A percentile compares a stretch with the other conserved stretches of the same genome.
These are phyloP conservation scores for Leptoteleia sp. DNA, from an alignment of 1,140 invertebrate genomes.

Conservation along the genomic window DNA sequence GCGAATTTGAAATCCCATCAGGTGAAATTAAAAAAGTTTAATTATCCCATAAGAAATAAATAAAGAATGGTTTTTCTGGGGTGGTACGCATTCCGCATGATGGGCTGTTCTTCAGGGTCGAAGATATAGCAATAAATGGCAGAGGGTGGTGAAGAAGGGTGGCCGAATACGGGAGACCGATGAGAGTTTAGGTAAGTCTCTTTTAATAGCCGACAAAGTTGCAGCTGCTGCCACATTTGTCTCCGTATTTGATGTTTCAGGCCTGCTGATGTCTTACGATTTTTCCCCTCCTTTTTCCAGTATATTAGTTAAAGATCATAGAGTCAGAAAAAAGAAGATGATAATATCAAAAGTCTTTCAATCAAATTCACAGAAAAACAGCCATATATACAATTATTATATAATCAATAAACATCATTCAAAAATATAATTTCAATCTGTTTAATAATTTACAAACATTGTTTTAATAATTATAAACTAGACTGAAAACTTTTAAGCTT, in stretches of 20 bases:
- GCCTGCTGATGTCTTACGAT: constrained; percentile 33
- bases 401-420: too few species aligned
- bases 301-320: constrained; percentile 12
- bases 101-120: constrained; percentile 13
- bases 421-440: too few species aligned
- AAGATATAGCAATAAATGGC: constrained; percentile 38
- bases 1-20: too few species aligned
- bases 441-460: too few species aligned
- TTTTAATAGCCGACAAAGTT: constrained; percentile 68
- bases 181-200: constrained; percentile 67
- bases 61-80: not conserved
- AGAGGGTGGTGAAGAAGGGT: constrained; percentile 52
- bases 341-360: constrained; percentile 1
- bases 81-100: too few species aligned
- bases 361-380: not conserved
- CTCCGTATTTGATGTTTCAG: constrained; percentile 61
- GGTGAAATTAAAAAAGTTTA: too few species aligned
- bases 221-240: constrained; percentile 66
- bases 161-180: constrained; percentile 26
- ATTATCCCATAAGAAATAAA: not conserved
- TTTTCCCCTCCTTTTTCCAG: constrained; percentile 1
- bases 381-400: too few species aligned
- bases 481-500: too few species aligned
- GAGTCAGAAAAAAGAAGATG: constrained; percentile 1
- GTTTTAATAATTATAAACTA: too few species aligned